Evolutionary conservation across 1,140 invertebrate genomes (phyloP).

Genomic region (Pseudomyrmex flavicornis): DNA sequence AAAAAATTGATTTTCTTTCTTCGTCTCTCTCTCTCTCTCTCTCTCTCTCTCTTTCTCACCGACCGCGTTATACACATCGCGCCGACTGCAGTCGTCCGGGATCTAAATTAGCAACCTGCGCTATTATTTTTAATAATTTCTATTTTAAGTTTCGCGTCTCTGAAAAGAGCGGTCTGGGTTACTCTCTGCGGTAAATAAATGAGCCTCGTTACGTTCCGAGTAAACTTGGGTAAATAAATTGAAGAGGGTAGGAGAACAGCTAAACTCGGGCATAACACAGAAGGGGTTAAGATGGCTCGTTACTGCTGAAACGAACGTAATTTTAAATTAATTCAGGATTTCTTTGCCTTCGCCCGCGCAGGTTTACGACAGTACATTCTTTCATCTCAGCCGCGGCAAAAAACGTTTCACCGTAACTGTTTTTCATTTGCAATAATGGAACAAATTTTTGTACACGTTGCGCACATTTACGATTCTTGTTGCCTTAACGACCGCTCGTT

Average conservation of each 20-base stretch:
- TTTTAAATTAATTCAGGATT: slow-evolving; percentile 57
- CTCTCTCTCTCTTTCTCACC: too few species aligned
- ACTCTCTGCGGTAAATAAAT: slow-evolving; percentile 52
- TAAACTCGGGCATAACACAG: slow-evolving; percentile 57
- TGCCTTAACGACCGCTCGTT: background rate
- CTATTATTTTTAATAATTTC: slow-evolving; percentile 60
- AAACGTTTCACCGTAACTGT: background rate
- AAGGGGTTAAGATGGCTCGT: slow-evolving; percentile 61
- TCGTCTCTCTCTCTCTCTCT: background rate
- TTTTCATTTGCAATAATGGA: slow-evolving; percentile 23
- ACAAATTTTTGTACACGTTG: slow-evolving; percentile 2
- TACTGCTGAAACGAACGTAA: slow-evolving; percentile 62
- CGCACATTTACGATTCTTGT: background rate
- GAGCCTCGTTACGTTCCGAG: slow-evolving; percentile 56
- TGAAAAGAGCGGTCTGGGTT: slow-evolving; percentile 53
- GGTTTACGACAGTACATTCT: slow-evolving; percentile 34
- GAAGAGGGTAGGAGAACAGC: slow-evolving; percentile 47
- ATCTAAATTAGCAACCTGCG: slow-evolving; percentile 9
- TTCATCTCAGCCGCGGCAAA: slow-evolving; percentile 1
- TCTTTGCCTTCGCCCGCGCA: slow-evolving; percentile 21
- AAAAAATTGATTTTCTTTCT: slow-evolving; percentile 22
- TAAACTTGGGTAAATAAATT: slow-evolving; percentile 61
- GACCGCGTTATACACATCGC: slow-evolving; percentile 4
- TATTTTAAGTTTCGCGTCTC: slow-evolving; percentile 28
- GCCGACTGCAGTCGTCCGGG: background rate